Evolutionary conservation across 1,140 invertebrate genomes (phyloP).

Genomic region (Leptinotarsa lineolata): DNA sequence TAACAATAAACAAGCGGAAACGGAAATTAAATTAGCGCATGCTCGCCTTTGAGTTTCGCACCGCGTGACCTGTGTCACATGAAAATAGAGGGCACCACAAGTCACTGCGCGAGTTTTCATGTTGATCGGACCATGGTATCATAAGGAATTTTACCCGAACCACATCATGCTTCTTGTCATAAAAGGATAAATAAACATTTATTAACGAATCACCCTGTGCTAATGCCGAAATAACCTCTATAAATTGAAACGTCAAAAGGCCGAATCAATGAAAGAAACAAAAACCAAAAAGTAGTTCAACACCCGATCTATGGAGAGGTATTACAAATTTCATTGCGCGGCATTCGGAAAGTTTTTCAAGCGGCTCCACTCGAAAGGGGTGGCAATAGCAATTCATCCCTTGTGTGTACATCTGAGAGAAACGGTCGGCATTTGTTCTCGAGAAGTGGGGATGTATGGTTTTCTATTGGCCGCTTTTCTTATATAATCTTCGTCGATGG

Average conservation of each 20-base stretch:
- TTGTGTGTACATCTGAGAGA: constrained; percentile 11
- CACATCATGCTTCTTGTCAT: too few species aligned
- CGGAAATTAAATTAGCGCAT: too few species aligned
- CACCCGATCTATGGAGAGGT: constrained; percentile 12
- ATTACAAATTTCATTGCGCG: constrained; percentile 28
- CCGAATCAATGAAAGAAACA: constrained; percentile 20
- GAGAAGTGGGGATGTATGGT: constrained; percentile 30
- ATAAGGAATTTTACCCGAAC: too few species aligned
- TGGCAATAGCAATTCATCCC: constrained; percentile 23
- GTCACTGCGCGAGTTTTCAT: too few species aligned
- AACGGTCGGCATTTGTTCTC: constrained; percentile 17
- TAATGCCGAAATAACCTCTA: not conserved
- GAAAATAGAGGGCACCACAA: too few species aligned
- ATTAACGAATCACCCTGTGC: not conserved
- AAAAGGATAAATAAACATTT: not conserved
- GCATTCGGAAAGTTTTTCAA: constrained; percentile 20
- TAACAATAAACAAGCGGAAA: too few species aligned
- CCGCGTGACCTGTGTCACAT: too few species aligned
- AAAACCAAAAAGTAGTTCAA: constrained; percentile 19
- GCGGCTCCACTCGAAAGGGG: constrained; percentile 20
- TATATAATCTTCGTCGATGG: constrained; percentile 42
- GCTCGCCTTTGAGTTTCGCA: too few species aligned
- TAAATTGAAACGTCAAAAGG: constrained; percentile 17
- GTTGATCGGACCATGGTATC: too few species aligned
- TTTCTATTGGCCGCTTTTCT: constrained; percentile 42